A percentile compares a stretch with the other conserved stretches of the same genome.
Evolutionary conservation across 2,113 vertebrate species (phyloP).

Genomic region (Euleptes europaea): DNA sequence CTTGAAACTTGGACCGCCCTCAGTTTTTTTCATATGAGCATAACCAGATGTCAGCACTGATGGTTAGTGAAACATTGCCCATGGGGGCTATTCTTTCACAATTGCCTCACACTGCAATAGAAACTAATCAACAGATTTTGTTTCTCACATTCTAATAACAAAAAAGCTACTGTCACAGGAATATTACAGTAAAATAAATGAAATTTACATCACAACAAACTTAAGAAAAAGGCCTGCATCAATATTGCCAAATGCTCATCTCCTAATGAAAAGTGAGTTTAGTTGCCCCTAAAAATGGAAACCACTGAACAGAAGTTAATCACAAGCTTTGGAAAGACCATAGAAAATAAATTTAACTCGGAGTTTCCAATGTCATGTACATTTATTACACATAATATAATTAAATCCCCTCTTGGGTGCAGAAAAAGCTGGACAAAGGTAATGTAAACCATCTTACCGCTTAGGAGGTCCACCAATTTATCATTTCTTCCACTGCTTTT

Average conservation of each 20-base stretch:
- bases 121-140: constrained; percentile 50
- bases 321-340: not conserved
- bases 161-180: constrained; percentile 44
- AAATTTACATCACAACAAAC: constrained; percentile 41
- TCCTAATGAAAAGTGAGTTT: constrained; percentile 17
- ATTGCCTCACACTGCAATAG: constrained; percentile 39
- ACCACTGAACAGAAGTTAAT: constrained; percentile 20
- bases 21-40: constrained; percentile 53
- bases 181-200: constrained; percentile 30
- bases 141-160: constrained; percentile 18
- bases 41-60: constrained; percentile 63
- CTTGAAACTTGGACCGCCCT: constrained; percentile 66
- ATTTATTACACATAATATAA: constrained; percentile 7
- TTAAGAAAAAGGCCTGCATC: constrained; percentile 38
- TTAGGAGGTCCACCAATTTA: not conserved
- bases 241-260: constrained; percentile 23
- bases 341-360: constrained; percentile 21
- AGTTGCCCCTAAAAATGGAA: not conserved
- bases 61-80: constrained; percentile 62
- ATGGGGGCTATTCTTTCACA: constrained; percentile 33
- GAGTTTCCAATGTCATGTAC: not conserved
- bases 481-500: not conserved
- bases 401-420: not conserved
- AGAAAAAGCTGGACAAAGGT: not conserved
- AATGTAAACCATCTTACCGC: not conserved